phyloP scores from a whole-genome alignment of 2,797 vertebrate species.

The Danio aesculapii region DNA sequence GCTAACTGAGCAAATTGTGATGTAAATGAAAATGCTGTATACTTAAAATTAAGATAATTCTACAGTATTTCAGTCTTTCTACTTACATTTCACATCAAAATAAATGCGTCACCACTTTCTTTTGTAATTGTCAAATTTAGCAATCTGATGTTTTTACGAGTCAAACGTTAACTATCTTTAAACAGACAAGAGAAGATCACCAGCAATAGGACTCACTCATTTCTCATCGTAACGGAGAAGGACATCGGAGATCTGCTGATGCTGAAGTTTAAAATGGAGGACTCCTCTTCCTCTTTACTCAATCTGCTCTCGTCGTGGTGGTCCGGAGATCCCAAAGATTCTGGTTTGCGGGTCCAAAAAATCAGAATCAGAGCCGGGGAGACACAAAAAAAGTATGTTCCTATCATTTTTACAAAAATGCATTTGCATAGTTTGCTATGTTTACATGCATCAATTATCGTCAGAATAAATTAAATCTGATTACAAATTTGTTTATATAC shows the following conservation, averaged over 20 bases:
- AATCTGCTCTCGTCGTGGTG: slow-evolving; percentile 79
- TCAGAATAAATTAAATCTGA: too few relatives aligned
- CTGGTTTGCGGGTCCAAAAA: slow-evolving; percentile 73
- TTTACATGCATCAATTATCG: too few relatives aligned
- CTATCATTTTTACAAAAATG: neutral
- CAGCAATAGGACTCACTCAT: slow-evolving; percentile 77
- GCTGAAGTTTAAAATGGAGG: slow-evolving; percentile 79
- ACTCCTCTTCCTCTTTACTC: slow-evolving; percentile 69
- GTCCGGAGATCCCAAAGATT: slow-evolving; percentile 65
- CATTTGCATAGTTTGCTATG: neutral
- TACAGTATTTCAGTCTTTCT: neutral
- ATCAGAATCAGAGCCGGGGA: slow-evolving; percentile 80
- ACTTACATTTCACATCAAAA: neutral
- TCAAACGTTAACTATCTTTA: slow-evolving; percentile 3
- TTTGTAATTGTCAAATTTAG: too few relatives aligned
- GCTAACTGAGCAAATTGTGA: too few relatives aligned
- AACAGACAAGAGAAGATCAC: slow-evolving; percentile 76
- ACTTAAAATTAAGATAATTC: too few relatives aligned
- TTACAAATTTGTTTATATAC: too few relatives aligned
- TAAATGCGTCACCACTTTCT: neutral
- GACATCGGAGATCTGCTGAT: slow-evolving; percentile 80
- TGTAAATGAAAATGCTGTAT: too few relatives aligned
- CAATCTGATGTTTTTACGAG: neutral
- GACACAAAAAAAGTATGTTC: slow-evolving; percentile 78
- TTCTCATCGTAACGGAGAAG: slow-evolving; percentile 80